phyloP scores from a whole-genome alignment of 2,797 vertebrate genomes.

The Limnodromus scolopaceus region DNA sequence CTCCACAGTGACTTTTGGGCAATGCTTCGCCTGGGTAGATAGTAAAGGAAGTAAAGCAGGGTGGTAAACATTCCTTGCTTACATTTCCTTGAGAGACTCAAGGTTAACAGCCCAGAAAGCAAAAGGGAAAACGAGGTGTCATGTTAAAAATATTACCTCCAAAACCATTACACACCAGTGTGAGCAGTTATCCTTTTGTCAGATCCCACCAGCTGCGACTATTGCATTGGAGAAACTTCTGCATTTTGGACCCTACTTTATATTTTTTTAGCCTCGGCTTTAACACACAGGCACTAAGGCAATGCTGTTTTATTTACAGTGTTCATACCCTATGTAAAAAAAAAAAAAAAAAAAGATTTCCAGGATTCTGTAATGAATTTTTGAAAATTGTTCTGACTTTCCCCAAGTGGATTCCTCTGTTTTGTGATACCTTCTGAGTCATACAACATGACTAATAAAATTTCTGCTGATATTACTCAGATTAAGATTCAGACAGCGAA shows the following conservation, averaged over 20 bases:
- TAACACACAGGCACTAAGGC: not conserved
- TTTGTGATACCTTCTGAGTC: not conserved
- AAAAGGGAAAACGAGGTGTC: not conserved
- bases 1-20: not conserved
- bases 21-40: not conserved
- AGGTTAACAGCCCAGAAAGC: not conserved
- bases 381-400: not conserved
- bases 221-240: not conserved
- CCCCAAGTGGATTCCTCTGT: not conserved
- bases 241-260: not conserved
- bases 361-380: not conserved
- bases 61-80: not conserved
- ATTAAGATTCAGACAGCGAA: not conserved
- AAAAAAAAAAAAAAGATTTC: not conserved
- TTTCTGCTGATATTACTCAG: not conserved
- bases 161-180: not conserved
- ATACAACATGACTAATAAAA: not conserved
- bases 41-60: not conserved
- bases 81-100: not conserved
- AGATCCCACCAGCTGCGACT: not conserved
- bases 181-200: fast-evolving
- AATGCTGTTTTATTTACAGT: not conserved
- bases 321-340: not conserved
- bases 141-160: not conserved
- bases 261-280: not conserved